Percentiles rank a stretch among this genome's conserved stretches.
Evolutionary conservation across 2,888 invertebrate genomes (phyloP).

Genomic region (Branchellion lobata): DNA sequence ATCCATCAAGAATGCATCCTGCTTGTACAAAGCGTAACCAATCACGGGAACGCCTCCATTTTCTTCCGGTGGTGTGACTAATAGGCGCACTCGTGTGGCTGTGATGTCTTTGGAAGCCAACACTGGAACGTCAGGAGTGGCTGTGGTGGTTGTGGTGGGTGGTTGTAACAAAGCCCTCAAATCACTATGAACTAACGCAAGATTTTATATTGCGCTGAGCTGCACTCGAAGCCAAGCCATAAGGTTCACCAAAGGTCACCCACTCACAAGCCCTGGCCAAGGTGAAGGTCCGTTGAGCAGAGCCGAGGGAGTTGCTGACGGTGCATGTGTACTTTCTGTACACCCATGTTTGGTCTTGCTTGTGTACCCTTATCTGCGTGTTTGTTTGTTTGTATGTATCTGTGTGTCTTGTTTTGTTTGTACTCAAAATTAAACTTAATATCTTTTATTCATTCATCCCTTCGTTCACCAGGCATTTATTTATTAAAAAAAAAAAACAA

Average conservation of each 20-base stretch:
- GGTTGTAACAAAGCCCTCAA: too few species aligned
- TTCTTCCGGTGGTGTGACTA: conserved; percentile 10
- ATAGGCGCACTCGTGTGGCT: conserved; percentile 13
- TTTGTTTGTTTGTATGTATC: too few species aligned
- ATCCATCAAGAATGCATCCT: not conserved
- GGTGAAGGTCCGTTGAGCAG: not conserved
- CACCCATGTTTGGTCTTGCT: conserved; percentile 21
- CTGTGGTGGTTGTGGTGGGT: not conserved
- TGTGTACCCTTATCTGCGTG: conserved; percentile 1
- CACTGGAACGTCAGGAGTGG: not conserved
- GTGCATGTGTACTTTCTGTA: conserved; percentile 20
- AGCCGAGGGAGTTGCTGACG: conserved; percentile 24
- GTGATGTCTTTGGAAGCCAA: not conserved
- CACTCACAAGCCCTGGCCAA: not conserved
- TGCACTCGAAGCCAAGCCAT: too few species aligned
- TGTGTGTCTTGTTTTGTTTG: too few species aligned
- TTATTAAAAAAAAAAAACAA: too few species aligned
- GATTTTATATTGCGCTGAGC: too few species aligned
- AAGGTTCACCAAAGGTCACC: too few species aligned
- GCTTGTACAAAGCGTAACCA: conserved; percentile 30
- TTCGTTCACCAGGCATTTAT: too few species aligned
- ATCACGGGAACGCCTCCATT: conserved; percentile 36
- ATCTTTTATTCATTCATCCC: too few species aligned
- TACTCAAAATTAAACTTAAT: too few species aligned
- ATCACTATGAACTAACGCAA: too few species aligned